phyloP scores from a whole-genome alignment of 2,888 invertebrate genomes.

The Meta bourneti region DNA sequence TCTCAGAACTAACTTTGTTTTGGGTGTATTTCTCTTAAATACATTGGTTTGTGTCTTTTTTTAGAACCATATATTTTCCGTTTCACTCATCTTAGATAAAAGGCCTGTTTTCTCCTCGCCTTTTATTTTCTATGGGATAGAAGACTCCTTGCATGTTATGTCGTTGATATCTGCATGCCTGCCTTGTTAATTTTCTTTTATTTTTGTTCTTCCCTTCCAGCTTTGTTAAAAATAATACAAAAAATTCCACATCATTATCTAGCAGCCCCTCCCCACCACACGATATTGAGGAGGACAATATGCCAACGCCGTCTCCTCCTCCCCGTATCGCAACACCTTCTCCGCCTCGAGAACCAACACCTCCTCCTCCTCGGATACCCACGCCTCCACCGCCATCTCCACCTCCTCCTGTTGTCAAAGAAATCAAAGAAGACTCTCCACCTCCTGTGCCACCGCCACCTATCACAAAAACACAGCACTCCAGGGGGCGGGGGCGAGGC shows the following conservation, averaged over 20 bases:
- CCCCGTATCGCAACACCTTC: constrained; percentile 33
- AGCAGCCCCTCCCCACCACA: constrained; percentile 63
- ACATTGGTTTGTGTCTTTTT: neutral
- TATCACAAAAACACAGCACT: constrained; percentile 42
- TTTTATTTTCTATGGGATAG: neutral
- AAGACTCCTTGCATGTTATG: constrained; percentile 40
- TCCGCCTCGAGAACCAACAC: constrained; percentile 30
- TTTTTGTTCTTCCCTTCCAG: constrained; percentile 63
- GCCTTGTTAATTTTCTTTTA: constrained; percentile 51
- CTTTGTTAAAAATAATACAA: constrained; percentile 74
- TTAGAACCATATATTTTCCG: neutral
- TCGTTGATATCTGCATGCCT: constrained; percentile 63
- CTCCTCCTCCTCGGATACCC: constrained; percentile 45
- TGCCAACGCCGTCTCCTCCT: constrained; percentile 50
- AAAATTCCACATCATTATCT: constrained; percentile 75
- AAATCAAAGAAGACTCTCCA: constrained; percentile 36
- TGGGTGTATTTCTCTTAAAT: neutral
- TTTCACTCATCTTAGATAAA: neutral
- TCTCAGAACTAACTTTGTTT: neutral
- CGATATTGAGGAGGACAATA: constrained; percentile 38
- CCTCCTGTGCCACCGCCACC: constrained; percentile 45
- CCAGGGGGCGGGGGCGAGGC: constrained; percentile 69
- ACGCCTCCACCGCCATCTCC: constrained; percentile 54
- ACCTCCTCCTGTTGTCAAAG: constrained; percentile 34
- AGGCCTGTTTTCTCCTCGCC: neutral